phyloP scores from a whole-genome alignment of 2,888 invertebrate genomes.

The Glaucopsyche alexis region DNA sequence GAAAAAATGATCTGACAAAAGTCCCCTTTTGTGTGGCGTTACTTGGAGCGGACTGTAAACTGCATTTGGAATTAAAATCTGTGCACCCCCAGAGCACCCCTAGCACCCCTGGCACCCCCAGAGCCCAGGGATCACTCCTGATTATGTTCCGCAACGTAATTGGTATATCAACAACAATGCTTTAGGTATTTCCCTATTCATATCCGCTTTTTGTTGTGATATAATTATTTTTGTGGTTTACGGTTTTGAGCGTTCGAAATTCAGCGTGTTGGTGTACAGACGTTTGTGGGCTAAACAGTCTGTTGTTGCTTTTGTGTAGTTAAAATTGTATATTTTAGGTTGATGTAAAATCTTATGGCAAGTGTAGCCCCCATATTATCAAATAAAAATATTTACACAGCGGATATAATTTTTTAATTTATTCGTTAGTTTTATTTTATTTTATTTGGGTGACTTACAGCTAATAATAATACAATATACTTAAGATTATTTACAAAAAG shows the following conservation, averaged over 20 bases:
- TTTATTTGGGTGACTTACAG: too few species aligned
- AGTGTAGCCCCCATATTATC: too few species aligned
- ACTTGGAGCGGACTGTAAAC: constrained; percentile 68
- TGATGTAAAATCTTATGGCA: too few species aligned
- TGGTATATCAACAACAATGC: constrained; percentile 74
- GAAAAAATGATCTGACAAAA: constrained; percentile 66
- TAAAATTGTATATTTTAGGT: neutral
- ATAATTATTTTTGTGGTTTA: constrained; percentile 43
- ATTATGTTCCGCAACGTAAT: constrained; percentile 76
- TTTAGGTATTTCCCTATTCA: constrained; percentile 67
- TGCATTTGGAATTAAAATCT: constrained; percentile 79
- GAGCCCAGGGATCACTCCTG: constrained; percentile 65
- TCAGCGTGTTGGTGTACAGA: too few species aligned
- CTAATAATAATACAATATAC: too few species aligned
- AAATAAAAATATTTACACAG: too few species aligned
- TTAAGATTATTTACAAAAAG: too few species aligned
- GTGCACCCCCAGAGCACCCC: neutral
- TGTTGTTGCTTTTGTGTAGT: neutral
- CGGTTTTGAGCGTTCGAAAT: neutral
- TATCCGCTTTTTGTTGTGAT: constrained; percentile 50
- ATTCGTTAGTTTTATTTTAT: too few species aligned
- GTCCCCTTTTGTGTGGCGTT: constrained; percentile 70
- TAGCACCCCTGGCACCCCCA: neutral
- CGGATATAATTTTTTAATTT: too few species aligned
- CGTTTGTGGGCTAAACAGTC: neutral